phyloP scores from a whole-genome alignment of 2,113 vertebrate genomes.

The Myiozetetes cayanensis region DNA sequence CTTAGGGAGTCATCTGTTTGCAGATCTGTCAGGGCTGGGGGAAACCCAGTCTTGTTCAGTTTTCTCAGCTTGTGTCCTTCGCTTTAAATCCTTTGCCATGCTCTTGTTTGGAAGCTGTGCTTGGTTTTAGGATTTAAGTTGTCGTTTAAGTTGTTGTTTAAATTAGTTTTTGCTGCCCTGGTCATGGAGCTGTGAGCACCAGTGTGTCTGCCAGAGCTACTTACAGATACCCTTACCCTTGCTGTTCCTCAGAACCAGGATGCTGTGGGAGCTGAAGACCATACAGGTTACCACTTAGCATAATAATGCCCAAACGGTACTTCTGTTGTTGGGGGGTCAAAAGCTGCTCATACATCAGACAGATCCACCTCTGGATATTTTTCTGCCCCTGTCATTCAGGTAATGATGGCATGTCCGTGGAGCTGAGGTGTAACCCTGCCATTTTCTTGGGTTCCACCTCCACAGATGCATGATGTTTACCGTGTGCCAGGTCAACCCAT shows the following conservation, averaged over 20 bases:
- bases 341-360: background rate
- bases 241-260: background rate
- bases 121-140: background rate
- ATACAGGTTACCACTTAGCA: background rate
- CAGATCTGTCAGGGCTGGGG: background rate
- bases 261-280: background rate
- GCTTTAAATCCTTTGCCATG: background rate
- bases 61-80: background rate
- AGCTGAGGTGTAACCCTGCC: background rate
- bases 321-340: background rate
- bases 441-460: background rate
- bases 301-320: background rate
- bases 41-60: background rate
- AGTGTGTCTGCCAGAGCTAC: background rate
- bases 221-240: background rate
- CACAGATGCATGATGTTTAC: background rate
- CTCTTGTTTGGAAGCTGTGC: background rate
- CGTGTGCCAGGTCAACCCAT: background rate
- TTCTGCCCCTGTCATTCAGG: background rate
- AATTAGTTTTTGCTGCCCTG: background rate
- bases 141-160: background rate
- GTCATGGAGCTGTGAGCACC: background rate
- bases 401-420: accelerated
- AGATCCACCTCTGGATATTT: background rate
- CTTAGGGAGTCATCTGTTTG: background rate